Conservation (phyloP, 2,797 vertebrate genomes). For the Rhinophrynus dorsalis region DNA sequence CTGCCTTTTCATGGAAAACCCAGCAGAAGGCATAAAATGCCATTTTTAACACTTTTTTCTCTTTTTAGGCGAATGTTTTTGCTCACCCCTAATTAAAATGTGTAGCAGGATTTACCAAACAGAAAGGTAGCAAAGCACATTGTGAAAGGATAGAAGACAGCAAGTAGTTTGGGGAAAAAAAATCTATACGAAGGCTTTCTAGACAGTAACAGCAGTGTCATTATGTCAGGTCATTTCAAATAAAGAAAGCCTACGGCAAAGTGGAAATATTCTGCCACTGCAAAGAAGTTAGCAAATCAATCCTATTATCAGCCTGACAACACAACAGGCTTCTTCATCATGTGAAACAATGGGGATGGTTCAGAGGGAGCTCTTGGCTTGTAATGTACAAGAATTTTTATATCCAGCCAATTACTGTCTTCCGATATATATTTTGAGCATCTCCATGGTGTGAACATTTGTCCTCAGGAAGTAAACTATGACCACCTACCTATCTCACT, state of each 20-base stretch:
- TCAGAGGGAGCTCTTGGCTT: not conserved
- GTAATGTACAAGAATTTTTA: not conserved
- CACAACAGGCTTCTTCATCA: not conserved
- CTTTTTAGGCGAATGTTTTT: too few species aligned
- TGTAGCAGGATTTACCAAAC: too few species aligned
- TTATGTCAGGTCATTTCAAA: not conserved
- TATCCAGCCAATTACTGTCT: slow-evolving; percentile 1
- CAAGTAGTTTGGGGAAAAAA: too few species aligned
- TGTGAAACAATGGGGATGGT: slow-evolving; percentile 7
- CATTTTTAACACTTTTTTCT: too few species aligned
- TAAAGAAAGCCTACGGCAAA: not conserved
- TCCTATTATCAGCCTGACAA: not conserved
- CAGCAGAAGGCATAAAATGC: too few species aligned
- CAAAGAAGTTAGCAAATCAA: not conserved
- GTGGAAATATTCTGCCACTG: not conserved
- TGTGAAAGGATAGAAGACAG: too few species aligned
- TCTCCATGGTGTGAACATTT: not conserved
- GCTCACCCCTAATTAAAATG: too few species aligned
- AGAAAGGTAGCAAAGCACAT: not conserved
- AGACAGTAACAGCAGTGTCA: not conserved
- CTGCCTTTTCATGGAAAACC: too few species aligned
- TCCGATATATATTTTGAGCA: not conserved
- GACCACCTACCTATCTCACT: not conserved
- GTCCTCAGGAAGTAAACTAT: not conserved
- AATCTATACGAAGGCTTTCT: too few species aligned